Evolutionary conservation across 2,888 invertebrate species (phyloP), one percentile per base, ranked within the genome.

Genomic region (Heliothis peltigera): DNA sequence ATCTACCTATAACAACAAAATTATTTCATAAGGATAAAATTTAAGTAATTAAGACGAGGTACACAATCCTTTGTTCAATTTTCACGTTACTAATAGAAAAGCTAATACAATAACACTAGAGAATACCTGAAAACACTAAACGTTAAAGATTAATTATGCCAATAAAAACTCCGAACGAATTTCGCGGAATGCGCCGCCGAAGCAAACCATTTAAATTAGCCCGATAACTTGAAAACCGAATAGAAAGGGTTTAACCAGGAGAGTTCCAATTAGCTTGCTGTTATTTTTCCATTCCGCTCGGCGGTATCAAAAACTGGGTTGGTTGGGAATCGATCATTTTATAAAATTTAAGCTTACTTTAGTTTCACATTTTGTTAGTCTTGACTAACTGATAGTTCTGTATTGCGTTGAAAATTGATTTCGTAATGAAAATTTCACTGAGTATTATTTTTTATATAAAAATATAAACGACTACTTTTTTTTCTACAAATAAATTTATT

Each of bases 221-320:
- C 86, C 91, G 91, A 91, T 92, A 92, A 93, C 93, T 94, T 90
- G 91, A 89, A 89, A 92, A 91, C 87, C 87, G 87, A 92, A 91
- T 89, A 91, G 89, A 94, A 93, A 87, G 93, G 93, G 93, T 91
- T 93, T 90, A 88, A 89, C 88, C 91, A 89, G 90, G 89, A 92
- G 92, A 90, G 87, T 82, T 90, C 93, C 94, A 95, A 95, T 95
- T 94, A 94, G 92, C 90, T 92, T 89, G 92, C 92, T 94, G 94
- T 94, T 94, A 94, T 94, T 94, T 94, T 94, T 94, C 88, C 87
- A 93, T 94, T 94, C 80, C 90, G 83, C 80, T 87, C 88, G 79
- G 70, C 82, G 86, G 77, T 86, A 84, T 83, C 80, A 84, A 84
- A 92, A 80, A 92, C 84, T 91, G 86, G 92, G 91, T 90, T 91